Percentiles rank a stretch among this genome's conserved stretches.
These are phyloP conservation scores for Tigriopus japonicus DNA, from an alignment of 1,140 invertebrate species.

Conservation along the genomic window DNA sequence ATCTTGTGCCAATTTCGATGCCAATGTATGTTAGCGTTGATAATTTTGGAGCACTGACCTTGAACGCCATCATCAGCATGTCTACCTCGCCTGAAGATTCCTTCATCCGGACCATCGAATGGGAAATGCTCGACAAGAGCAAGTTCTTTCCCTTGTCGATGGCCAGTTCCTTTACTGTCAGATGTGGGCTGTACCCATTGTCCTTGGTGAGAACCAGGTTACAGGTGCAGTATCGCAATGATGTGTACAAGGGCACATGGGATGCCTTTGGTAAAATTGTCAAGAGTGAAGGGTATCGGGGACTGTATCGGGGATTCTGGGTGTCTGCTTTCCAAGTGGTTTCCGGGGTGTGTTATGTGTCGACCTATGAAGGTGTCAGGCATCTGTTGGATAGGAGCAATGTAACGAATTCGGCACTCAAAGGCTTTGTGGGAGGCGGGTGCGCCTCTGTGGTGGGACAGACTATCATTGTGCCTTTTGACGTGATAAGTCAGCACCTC, in stretches of 20 bases:
- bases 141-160: constrained; percentile 83
- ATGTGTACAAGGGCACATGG: constrained; percentile 61
- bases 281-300: constrained; percentile 58
- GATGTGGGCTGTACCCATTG: constrained; percentile 79
- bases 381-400: constrained; percentile 48
- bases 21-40: too few relatives aligned
- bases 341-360: constrained; percentile 79
- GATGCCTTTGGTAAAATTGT: constrained; percentile 84
- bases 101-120: constrained; percentile 66
- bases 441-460: constrained; percentile 79
- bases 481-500: constrained; percentile 85
- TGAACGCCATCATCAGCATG: too few relatives aligned
- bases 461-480: constrained; percentile 88
- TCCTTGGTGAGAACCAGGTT: constrained; percentile 92
- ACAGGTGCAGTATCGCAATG: constrained; percentile 64
- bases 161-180: constrained; percentile 59
- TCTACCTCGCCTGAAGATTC: not conserved
- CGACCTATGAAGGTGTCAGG: constrained; percentile 79
- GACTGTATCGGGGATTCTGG: constrained; percentile 89
- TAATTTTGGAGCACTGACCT: too few relatives aligned
- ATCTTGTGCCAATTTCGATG: too few relatives aligned
- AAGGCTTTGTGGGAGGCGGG: constrained; percentile 47
- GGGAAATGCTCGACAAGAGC: constrained; percentile 94
- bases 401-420: constrained; percentile 27
- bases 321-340: constrained; percentile 66